Evolutionary conservation across 2,113 vertebrate genomes (phyloP), one percentile per base, ranked within the genome.

Genomic region (Stigmatopora argus): DNA sequence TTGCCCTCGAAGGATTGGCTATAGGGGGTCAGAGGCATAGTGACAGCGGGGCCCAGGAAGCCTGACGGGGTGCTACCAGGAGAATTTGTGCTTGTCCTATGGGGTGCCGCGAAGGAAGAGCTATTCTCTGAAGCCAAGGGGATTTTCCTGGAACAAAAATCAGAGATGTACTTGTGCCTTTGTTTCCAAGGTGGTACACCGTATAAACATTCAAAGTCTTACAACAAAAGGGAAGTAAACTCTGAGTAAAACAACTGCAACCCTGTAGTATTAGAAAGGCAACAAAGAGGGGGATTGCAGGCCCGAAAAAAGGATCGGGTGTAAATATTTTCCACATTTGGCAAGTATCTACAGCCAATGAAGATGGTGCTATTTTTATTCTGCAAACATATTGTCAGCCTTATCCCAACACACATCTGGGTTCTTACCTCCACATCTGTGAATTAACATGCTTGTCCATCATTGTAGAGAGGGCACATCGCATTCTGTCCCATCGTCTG

Each of bases 391-490:
- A 31, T 31, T 31, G 26, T 31, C 26, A 31, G 26, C 26, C 3
- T 31, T 31, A 31, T 31, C 26, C 26, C 26, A 31, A 2, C 26
- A 31, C 26, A 46, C n/a, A n/a, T 47, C 41, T 77, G 15, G 13
- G 59, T 23, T 84, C 94, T 94, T 86, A 99, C 97, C 92, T 98
- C 97, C 97, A 99, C 89, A 99, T 94, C 86, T 98, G 94, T 38
- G 96, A 92, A 62, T 95, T 98, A 76, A 97, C 93, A 80, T 98
- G 95, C 87, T 95, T 99, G 89, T 98, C 97, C 92, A 96, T 92
- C 96, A 99, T 98, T 75, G 91, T 87, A 79, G 89, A 94, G 78
- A 99, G 90, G 81, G 94, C 94, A 87, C 91, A 94, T 85, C 94
- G 94, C 81, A 95, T 90, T 70, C 90, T 92, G 86, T 96, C 95